Evolutionary conservation across 2,113 vertebrate genomes (phyloP).

Genomic region (Spheniscus mendiculus): DNA sequence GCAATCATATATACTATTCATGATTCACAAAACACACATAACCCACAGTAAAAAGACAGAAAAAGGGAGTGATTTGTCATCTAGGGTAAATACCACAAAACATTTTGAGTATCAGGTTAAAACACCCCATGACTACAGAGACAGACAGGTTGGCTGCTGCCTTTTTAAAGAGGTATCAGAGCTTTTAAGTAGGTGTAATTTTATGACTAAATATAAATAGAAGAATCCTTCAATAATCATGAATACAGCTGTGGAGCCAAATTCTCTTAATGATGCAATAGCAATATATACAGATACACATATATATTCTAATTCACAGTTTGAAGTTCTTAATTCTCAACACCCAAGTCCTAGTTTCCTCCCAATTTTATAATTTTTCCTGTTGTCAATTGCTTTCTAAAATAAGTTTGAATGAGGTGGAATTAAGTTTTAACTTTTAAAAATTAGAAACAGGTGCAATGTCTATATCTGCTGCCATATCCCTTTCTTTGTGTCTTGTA

Average conservation of each 20-base stretch:
- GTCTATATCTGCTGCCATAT: neutral
- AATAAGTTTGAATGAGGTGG: slow-evolving; percentile 3
- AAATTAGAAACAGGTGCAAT: neutral
- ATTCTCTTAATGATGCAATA: slow-evolving; percentile 20
- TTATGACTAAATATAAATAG: slow-evolving; percentile 38
- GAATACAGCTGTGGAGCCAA: slow-evolving; percentile 32
- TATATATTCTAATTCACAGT: slow-evolving; percentile 15
- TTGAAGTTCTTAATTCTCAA: slow-evolving; percentile 20
- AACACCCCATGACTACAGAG: neutral
- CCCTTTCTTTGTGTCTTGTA: neutral
- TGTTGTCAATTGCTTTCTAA: slow-evolving; percentile 33
- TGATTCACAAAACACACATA: neutral
- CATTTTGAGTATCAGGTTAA: neutral
- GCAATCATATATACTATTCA: neutral
- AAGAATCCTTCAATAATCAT: slow-evolving; percentile 29
- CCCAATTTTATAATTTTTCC: slow-evolving; percentile 30
- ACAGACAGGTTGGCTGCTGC: neutral
- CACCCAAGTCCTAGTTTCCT: neutral
- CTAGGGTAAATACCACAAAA: neutral
- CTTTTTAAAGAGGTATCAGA: neutral
- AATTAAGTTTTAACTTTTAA: slow-evolving; percentile 1
- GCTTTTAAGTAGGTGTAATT: neutral
- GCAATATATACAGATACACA: neutral
- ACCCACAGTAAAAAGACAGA: neutral
- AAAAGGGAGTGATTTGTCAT: neutral